phyloP scores from a whole-genome alignment of 2,797 vertebrate genomes.

The Syngnathus rostellatus region DNA sequence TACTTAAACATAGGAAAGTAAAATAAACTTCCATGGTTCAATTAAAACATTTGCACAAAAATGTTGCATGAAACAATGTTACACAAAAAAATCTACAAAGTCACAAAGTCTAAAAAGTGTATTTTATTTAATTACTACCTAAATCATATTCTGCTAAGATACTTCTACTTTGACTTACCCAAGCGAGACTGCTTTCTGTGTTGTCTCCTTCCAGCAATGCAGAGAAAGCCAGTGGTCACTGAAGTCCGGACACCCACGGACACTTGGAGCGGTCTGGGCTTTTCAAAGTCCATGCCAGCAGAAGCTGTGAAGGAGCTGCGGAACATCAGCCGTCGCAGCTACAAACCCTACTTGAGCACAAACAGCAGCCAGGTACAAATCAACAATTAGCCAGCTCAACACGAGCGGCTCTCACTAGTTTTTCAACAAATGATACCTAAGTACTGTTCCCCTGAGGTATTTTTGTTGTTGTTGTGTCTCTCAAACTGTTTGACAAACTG shows the following conservation, averaged over 20 bases:
- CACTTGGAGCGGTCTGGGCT: conserved; percentile 78
- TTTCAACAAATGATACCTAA: neutral
- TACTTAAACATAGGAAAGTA: too few species aligned
- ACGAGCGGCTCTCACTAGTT: neutral
- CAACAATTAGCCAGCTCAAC: neutral
- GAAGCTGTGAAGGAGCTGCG: conserved; percentile 73
- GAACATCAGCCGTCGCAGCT: conserved; percentile 67
- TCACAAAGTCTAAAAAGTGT: too few species aligned
- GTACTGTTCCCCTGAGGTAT: conserved; percentile 3
- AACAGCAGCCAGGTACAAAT: conserved; percentile 24
- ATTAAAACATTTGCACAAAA: too few species aligned
- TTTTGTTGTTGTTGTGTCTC: conserved; percentile 17
- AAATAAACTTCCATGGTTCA: too few species aligned
- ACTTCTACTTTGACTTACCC: too few species aligned
- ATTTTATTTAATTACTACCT: too few species aligned
- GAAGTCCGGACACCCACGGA: conserved; percentile 75
- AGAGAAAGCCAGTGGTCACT: conserved; percentile 72
- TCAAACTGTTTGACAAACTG: conserved; percentile 33
- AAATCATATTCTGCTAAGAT: too few species aligned
- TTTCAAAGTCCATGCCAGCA: conserved; percentile 78
- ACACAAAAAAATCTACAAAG: too few species aligned
- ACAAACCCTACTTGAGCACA: conserved; percentile 68
- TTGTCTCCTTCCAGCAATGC: conserved; percentile 63
- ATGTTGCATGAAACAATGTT: too few species aligned
- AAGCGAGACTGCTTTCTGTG: too few species aligned